A percentile compares a stretch with the other conserved stretches of the same genome.
phyloP scores from a whole-genome alignment of 2,113 vertebrate species.

The Montifringilla adamsi region DNA sequence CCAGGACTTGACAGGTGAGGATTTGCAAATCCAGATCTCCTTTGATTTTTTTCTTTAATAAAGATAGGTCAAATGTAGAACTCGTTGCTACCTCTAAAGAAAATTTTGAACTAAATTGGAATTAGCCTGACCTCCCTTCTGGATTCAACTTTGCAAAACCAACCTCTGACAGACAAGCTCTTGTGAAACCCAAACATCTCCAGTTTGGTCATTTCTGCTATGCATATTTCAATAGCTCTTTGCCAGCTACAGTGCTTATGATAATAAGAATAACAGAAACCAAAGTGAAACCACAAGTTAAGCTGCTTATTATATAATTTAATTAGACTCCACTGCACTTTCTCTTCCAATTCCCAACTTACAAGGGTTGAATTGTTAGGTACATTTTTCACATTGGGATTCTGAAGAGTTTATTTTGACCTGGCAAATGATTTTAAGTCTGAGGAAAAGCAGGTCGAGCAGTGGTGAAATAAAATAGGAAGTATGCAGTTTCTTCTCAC shows the following conservation, averaged over 20 bases:
- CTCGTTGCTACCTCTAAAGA: not conserved
- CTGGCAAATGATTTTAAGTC: conserved; percentile 86
- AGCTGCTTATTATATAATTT: conserved; percentile 75
- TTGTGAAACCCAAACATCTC: not conserved
- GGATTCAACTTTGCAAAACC: not conserved
- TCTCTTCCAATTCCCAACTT: conserved; percentile 75
- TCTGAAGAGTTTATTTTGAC: conserved; percentile 82
- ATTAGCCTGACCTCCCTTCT: conserved; percentile 5
- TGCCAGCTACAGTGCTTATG: conserved; percentile 52
- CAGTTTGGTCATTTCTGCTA: conserved; percentile 48
- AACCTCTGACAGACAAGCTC: conserved; percentile 26
- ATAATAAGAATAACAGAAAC: conserved; percentile 72
- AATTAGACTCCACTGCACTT: conserved; percentile 77
- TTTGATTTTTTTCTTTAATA: conserved; percentile 35
- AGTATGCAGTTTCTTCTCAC: conserved; percentile 81
- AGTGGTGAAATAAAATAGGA: conserved; percentile 82
- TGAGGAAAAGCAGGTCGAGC: conserved; percentile 86
- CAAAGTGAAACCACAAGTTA: conserved; percentile 73
- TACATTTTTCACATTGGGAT: conserved; percentile 79
- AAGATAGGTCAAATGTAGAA: conserved; percentile 1
- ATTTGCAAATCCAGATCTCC: conserved; percentile 51
- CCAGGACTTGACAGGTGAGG: conserved; percentile 25
- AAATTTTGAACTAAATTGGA: conserved; percentile 18
- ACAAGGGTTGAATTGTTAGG: conserved; percentile 78
- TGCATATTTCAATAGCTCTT: conserved; percentile 64